Base-by-base conservation (phyloP, 2,797 vertebrate species). In the Megalops cyprinoides region DNA sequence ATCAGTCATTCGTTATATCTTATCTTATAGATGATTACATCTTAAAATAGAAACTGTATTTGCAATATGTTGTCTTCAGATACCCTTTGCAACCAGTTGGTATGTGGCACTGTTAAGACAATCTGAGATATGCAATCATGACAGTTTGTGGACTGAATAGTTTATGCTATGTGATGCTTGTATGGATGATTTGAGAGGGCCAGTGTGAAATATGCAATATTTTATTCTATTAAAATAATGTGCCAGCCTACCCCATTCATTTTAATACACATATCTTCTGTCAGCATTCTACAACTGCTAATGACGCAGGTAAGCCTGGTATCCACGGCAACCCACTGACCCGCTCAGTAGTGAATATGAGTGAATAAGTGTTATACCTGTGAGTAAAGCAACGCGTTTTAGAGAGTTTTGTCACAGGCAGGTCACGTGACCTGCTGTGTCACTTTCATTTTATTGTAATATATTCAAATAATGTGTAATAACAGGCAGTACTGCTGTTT, bases 401-500 rank as follows among this genome's bases (percentile, higher is more conserved):
- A 0, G 37, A 71, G 44, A 44, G 23, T 20, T 12, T 44, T 23
- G 39, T 71, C 39, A 44, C 20, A 71, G 39, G 44, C 39, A 71
- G 67, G 67, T 71, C 44, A 23, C 44, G 67, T 71, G 42, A 71
- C 67, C 20, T 44, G 44, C 12, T 71, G 37, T 44, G 20, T 4
- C 5, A 71, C 39, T 44, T 34, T 14, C 20, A 71, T 44, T 71
- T 44, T 2, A 71, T 23, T 71, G 44, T 67, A 39, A 67, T 12
- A 44, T 5, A 42, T 42, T 8, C 67, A 71, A 71, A n/a, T 71
- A 71, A 23, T 44, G 67, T 71, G 67, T 39, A 71, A 71, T 20
- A n/a, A 44, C 39, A 44, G 37, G 67, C 67, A 42, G n/a, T 71
- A 39, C 18, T 42, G 42, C 18, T 39, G 65, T 71, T 44, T 23